phyloP scores from a whole-genome alignment of 64 coral and sea anemone species.

The Montipora cactus region DNA sequence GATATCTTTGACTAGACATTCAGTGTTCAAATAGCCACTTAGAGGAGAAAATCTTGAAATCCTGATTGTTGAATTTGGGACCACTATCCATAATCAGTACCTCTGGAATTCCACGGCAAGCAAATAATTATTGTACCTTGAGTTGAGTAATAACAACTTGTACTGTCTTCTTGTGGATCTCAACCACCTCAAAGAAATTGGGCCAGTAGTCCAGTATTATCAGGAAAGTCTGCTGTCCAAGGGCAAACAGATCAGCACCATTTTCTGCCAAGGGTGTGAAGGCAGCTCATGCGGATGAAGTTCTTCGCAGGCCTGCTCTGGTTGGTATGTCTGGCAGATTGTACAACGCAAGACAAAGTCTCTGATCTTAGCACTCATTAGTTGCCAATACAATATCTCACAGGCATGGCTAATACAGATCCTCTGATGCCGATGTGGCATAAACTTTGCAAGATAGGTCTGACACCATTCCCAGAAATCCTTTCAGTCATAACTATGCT shows the following conservation, averaged over 20 bases:
- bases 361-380: background rate
- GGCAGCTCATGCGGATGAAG: constrained; percentile 41
- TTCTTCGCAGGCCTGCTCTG: constrained; percentile 37
- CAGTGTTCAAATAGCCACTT: background rate
- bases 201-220: constrained; percentile 57
- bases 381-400: background rate
- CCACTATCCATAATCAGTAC: constrained; percentile 33
- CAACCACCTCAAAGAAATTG: constrained; percentile 54
- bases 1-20: background rate
- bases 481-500: too few species aligned
- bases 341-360: constrained; percentile 58
- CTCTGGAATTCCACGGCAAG: constrained; percentile 44
- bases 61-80: background rate
- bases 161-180: constrained; percentile 41
- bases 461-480: too few species aligned
- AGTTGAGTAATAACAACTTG: constrained; percentile 34
- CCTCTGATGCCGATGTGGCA: background rate
- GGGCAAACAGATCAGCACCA: constrained; percentile 33
- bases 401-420: background rate
- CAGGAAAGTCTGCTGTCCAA: constrained; percentile 51
- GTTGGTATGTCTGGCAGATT: constrained; percentile 42
- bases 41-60: background rate
- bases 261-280: constrained; percentile 36
- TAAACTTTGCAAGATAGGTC: too few species aligned
- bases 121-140: background rate